phyloP scores from a whole-genome alignment of 2,113 vertebrate species.

The Pomatostomus ruficeps region DNA sequence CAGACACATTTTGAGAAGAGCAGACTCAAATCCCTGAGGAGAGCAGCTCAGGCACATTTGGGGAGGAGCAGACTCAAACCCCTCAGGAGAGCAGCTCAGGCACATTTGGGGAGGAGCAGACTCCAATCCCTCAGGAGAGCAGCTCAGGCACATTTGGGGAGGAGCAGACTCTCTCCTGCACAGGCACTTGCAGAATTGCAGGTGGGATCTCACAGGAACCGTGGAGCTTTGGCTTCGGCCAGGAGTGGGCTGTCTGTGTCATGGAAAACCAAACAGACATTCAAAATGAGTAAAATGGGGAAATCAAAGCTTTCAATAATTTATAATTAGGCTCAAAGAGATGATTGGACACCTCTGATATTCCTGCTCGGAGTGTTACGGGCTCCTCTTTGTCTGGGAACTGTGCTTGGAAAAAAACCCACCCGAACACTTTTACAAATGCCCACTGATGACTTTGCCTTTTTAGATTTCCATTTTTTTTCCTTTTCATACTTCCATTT shows the following conservation, averaged over 20 bases:
- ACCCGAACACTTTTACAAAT: not conserved
- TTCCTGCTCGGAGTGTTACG: fast-evolving
- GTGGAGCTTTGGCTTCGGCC: not conserved
- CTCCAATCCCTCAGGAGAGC: no score
- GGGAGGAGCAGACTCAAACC: no score
- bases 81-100: no score
- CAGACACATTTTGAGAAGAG: no score
- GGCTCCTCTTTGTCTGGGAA: not conserved
- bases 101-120: no score
- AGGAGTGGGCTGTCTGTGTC: not conserved
- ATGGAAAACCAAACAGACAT: not conserved
- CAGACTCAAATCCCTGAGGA: no score
- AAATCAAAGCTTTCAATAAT: not conserved
- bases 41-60: no score
- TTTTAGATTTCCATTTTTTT: not conserved
- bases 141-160: no score
- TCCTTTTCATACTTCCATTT: no score
- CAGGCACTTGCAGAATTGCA: not conserved
- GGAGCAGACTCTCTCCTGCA: not conserved
- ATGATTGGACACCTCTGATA: not conserved
- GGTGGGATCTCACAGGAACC: not conserved
- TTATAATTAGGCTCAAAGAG: not conserved
- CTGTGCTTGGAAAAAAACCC: not conserved
- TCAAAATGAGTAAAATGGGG: not conserved
- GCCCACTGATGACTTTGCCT: not conserved